Conservation (phyloP, 37 sponge, comb jelly and placozoan species). For the Lycopodina hypogea region DNA sequence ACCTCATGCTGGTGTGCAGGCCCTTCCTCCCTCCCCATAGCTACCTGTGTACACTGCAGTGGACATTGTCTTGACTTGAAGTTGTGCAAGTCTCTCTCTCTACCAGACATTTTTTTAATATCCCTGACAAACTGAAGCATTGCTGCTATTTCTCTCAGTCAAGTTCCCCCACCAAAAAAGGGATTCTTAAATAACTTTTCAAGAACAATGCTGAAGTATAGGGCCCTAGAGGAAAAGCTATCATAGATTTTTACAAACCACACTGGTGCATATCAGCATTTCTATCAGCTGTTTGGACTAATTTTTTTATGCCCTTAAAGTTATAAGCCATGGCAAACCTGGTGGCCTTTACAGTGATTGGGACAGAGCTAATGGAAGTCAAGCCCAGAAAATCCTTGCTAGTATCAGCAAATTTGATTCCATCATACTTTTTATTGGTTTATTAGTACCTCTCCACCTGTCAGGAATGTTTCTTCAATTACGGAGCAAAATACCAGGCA, state of each 20-base stretch:
- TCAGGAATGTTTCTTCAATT: slow-evolving; percentile 44
- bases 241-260: slow-evolving; percentile 52
- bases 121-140: slow-evolving; percentile 17
- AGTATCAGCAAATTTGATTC: slow-evolving; percentile 36
- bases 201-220: slow-evolving; percentile 11
- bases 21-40: slow-evolving; percentile 39
- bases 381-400: slow-evolving; percentile 35
- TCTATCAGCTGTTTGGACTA: slow-evolving; percentile 32
- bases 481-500: slow-evolving; percentile 38
- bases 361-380: slow-evolving; percentile 21
- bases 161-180: slow-evolving; percentile 43
- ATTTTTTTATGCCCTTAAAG: slow-evolving; percentile 37
- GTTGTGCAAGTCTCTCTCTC: slow-evolving; percentile 24
- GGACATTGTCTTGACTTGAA: slow-evolving; percentile 51
- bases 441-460: slow-evolving; percentile 18
- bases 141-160: slow-evolving; percentile 13
- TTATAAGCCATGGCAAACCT: slow-evolving; percentile 26
- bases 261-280: slow-evolving; percentile 60
- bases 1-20: slow-evolving; percentile 42
- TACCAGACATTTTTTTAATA: slow-evolving; percentile 44
- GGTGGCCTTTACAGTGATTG: slow-evolving; percentile 31
- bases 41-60: slow-evolving; percentile 50
- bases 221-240: slow-evolving; percentile 10
- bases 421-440: slow-evolving; percentile 11
- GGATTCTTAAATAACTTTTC: slow-evolving; percentile 22